Base-by-base conservation (phyloP, 2,113 vertebrate genomes). In the Eonycteris spelaea region DNA sequence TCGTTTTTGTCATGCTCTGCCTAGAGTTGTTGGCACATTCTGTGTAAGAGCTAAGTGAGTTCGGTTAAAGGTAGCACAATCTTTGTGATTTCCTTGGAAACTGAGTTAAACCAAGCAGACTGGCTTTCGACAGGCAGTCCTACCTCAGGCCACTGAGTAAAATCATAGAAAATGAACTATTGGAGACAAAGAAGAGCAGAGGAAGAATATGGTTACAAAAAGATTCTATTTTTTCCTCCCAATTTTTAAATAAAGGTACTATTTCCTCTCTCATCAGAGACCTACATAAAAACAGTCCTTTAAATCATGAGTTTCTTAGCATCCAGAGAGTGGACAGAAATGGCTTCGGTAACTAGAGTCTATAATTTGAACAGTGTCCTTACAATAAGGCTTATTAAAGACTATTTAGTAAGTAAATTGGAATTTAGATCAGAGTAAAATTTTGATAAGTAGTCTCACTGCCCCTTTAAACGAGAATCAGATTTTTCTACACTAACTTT, bases 11-110 rank as follows among this genome's bases (percentile, higher is more conserved):
- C 63, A 48, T 18, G 53, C 28, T 84, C 75, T 78, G 33, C 19
- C 33, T 57, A 16, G n/a, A 87, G n/a, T 67, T 93, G 79, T 86
- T 26, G 16, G 3, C 73, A 77, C 85, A 84, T 93, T 95, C 43
- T 63, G 61, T 71, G 83, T 15, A 98, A 98, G 84, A 78, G 86
- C 97, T 98, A 97, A 98, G 91, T 88, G 96, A 28, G 4, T 96
- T 91, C 96, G 95, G 21, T 95, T 71, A 77, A 95, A 85, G 84
- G 96, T 97, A 93, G 94, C 97, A 94, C 93, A 96, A 95, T 95
- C 67, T 71, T 88, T 97, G 77, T 84, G 90, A 97, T 97, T 95
- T 98, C 97, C 96, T 98, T 96, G 97, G 96, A 98, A 98, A 98
- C 92, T 65, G 55, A 61, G 82, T 86, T 89, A 40, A 73, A n/a